Percentiles rank a stretch among this genome's conserved stretches.
Conservation (phyloP, 2,797 vertebrate genomes). For the Clarias laeviceps region DNA sequence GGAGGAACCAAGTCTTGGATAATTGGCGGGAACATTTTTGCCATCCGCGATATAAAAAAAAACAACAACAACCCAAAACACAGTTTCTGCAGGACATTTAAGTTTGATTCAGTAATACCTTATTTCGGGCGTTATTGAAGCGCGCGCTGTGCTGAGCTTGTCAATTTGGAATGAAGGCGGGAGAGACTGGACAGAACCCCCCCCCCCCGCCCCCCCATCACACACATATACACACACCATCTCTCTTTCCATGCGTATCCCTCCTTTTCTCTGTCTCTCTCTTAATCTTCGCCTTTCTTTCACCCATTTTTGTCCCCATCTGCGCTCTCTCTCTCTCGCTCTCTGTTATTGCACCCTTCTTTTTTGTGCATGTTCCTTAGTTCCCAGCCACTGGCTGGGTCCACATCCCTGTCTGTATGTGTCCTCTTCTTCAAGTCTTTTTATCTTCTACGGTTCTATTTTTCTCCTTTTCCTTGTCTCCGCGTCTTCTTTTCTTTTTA, state of each 20-base stretch:
- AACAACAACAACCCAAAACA: neutral
- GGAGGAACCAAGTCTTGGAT: neutral
- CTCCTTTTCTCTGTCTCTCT: neutral
- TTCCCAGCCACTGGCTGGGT: neutral
- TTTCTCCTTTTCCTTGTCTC: neutral
- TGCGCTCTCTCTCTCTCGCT: neutral
- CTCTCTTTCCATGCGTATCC: neutral
- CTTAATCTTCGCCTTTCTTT: neutral
- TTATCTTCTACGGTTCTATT: slow-evolving; percentile 39
- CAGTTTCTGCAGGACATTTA: neutral
- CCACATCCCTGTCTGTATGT: neutral
- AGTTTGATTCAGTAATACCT: neutral
- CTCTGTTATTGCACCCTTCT: too few relatives aligned
- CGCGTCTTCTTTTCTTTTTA: neutral
- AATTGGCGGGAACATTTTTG: neutral
- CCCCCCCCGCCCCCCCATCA: too few relatives aligned
- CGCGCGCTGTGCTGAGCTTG: slow-evolving; percentile 17
- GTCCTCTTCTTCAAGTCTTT: slow-evolving; percentile 17
- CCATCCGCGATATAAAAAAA: neutral
- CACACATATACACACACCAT: neutral
- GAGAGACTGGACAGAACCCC: neutral
- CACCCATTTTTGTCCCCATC: neutral
- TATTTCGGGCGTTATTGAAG: neutral
- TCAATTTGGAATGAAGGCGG: slow-evolving; percentile 62
- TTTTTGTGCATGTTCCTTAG: neutral